phyloP scores from a whole-genome alignment of 2,797 vertebrate genomes.

The Brotogeris chrysoptera region DNA sequence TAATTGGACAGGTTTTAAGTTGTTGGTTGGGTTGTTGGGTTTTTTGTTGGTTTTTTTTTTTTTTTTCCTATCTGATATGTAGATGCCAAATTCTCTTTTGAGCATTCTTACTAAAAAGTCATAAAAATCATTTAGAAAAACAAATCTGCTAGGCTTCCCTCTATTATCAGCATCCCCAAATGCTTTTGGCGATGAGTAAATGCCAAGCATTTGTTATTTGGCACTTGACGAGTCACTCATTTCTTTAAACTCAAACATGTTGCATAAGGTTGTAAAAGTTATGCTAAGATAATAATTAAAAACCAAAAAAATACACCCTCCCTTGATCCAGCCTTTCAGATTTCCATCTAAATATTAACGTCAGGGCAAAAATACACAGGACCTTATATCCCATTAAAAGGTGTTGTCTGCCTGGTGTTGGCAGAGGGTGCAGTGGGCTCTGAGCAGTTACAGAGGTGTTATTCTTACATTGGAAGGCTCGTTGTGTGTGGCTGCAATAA shows the following conservation, averaged over 20 bases:
- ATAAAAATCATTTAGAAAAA: slow-evolving; percentile 24
- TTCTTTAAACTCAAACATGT: slow-evolving; percentile 16
- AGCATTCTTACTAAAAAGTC: not conserved
- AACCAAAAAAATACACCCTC: accelerated
- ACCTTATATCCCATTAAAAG: accelerated
- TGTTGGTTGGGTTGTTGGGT: not conserved
- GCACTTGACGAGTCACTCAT: slow-evolving; percentile 9
- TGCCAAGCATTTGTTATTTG: slow-evolving; percentile 37
- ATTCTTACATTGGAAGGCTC: not conserved
- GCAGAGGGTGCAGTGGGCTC: not conserved
- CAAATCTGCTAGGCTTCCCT: not conserved
- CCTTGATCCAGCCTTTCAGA: not conserved
- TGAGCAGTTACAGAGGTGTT: not conserved
- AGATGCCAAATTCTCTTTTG: not conserved
- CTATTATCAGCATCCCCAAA: slow-evolving; percentile 2
- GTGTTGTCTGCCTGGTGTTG: not conserved
- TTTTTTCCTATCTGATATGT: not conserved
- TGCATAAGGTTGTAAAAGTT: not conserved
- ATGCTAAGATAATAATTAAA: not conserved
- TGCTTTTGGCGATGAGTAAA: slow-evolving; percentile 27
- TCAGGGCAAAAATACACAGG: not conserved
- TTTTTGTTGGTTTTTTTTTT: not conserved
- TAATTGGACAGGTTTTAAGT: not conserved
- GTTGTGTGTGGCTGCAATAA: not conserved
- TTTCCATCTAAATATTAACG: not conserved